Conservation (phyloP, 2,113 vertebrate species). For the Accipiter cooperii region DNA sequence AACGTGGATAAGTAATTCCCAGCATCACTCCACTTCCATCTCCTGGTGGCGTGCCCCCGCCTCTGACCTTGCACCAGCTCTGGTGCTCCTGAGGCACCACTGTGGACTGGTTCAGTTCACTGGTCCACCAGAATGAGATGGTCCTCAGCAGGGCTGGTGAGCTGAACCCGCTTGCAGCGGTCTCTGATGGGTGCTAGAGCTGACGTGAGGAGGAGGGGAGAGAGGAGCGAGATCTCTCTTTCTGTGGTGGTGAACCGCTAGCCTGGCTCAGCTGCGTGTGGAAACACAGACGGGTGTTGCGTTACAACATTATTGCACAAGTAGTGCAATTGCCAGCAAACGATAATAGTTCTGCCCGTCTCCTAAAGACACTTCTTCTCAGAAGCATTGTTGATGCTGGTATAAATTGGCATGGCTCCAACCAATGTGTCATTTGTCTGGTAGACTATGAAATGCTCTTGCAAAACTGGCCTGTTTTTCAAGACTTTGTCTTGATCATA, state of each 20-base stretch:
- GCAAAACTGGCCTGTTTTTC: not conserved
- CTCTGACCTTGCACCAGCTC: not conserved
- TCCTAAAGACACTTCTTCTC: not conserved
- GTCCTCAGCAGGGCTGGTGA: fast-evolving
- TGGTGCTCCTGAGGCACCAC: not conserved
- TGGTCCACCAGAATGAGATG: fast-evolving
- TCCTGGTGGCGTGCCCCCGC: not conserved
- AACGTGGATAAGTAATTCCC: not conserved
- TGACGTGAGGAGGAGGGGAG: not conserved
- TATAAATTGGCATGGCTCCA: not conserved
- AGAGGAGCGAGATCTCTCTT: not conserved
- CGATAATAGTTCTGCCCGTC: not conserved
- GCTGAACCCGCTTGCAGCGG: not conserved
- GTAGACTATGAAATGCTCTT: not conserved
- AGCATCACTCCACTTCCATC: not conserved
- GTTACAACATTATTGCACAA: not conserved
- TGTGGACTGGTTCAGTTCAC: not conserved
- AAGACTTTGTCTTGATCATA: not conserved
- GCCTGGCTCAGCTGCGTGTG: not conserved
- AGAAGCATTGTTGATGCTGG: not conserved
- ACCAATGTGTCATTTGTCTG: not conserved
- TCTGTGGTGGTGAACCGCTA: not conserved
- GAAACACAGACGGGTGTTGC: fast-evolving
- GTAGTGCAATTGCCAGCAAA: fast-evolving
- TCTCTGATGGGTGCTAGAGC: not conserved